phyloP scores from a whole-genome alignment of 2,113 vertebrate genomes.

The Microtus richardsoni region DNA sequence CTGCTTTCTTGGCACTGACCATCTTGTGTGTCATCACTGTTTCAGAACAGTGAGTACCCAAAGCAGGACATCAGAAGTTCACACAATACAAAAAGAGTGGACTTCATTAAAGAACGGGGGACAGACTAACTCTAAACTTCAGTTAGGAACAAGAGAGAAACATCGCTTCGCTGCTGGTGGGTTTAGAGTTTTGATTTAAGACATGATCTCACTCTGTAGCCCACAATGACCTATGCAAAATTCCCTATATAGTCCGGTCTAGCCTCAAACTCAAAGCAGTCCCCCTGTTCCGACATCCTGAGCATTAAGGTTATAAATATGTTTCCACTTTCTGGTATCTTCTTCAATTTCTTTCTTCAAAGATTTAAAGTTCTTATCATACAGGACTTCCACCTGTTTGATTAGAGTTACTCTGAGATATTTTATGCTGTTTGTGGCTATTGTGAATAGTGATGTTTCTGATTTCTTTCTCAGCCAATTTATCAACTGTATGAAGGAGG shows the following conservation, averaged over 20 bases:
- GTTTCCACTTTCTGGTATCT: too few species aligned
- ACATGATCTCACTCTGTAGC: not conserved
- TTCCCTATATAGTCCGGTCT: not conserved
- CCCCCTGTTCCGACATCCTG: not conserved
- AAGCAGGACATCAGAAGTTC: not conserved
- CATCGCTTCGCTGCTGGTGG: not conserved
- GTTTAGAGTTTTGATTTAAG: not conserved
- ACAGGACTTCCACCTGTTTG: too few species aligned
- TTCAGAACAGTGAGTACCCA: conserved; percentile 14
- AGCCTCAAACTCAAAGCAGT: not conserved
- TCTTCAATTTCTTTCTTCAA: too few species aligned
- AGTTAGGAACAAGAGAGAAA: not conserved
- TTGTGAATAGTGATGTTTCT: too few species aligned
- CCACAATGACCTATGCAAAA: not conserved
- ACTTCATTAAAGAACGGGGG: not conserved
- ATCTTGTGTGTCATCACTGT: not conserved
- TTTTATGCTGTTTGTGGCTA: too few species aligned
- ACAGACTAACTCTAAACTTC: not conserved
- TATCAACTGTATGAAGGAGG: too few species aligned
- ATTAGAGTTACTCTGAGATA: too few species aligned
- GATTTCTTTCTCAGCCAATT: too few species aligned
- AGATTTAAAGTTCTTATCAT: too few species aligned
- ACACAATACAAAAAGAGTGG: not conserved
- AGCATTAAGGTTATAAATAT: not conserved
- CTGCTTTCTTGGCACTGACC: not conserved